A percentile compares a stretch with the other conserved stretches of the same genome.
phyloP scores from a whole-genome alignment of 2,888 invertebrate species.

The Camponotus fellah region DNA sequence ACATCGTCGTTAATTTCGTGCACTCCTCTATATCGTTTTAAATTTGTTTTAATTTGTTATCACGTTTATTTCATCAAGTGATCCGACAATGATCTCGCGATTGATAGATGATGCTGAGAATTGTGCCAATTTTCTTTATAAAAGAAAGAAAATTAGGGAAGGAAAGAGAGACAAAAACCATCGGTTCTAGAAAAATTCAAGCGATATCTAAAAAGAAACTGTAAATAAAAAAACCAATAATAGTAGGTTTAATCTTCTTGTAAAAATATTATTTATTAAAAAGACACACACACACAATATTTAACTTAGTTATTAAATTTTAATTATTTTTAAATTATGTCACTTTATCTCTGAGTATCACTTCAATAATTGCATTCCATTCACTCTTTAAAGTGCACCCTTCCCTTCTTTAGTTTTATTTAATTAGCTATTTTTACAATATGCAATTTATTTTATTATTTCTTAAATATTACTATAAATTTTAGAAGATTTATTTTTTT shows the following conservation, averaged over 20 bases:
- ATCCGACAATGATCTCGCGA: background rate
- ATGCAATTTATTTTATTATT: slow-evolving; percentile 2
- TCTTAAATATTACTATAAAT: background rate
- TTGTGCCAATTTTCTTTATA: background rate
- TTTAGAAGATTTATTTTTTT: background rate
- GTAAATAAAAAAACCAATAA: background rate
- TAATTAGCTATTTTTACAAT: background rate
- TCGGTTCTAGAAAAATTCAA: background rate
- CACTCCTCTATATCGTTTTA: background rate
- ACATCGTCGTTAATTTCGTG: slow-evolving; percentile 40
- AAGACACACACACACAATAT: background rate
- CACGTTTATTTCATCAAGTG: background rate
- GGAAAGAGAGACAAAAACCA: background rate
- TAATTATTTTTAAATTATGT: background rate
- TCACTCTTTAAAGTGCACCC: background rate
- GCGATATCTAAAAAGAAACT: background rate
- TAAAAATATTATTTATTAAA: background rate
- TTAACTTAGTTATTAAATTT: background rate
- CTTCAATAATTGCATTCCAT: background rate
- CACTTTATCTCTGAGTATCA: background rate
- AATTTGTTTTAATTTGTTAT: background rate
- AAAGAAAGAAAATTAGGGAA: background rate
- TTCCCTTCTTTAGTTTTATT: background rate
- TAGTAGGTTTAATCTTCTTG: background rate
- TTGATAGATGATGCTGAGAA: slow-evolving; percentile 5